phyloP scores from a whole-genome alignment of 1,140 invertebrate species.

The Pseudomyrmex pallidus region DNA sequence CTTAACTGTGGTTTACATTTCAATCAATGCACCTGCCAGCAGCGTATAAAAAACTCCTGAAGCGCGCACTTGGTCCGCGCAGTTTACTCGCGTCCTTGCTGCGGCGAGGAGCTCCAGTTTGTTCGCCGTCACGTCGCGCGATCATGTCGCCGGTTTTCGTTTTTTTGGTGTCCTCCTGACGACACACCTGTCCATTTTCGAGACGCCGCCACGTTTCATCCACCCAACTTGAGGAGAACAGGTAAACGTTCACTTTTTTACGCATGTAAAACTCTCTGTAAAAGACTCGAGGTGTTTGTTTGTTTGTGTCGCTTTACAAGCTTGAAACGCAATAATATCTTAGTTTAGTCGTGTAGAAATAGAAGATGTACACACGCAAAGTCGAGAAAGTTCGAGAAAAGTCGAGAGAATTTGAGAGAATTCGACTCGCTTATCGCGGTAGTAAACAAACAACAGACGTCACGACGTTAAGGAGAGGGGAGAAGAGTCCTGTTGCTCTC shows the following conservation, averaged over 20 bases:
- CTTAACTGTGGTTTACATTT: constrained; percentile 82
- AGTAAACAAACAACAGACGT: constrained; percentile 72
- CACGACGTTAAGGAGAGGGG: constrained; percentile 26
- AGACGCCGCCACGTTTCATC: too few species aligned
- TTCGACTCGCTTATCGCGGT: constrained; percentile 67
- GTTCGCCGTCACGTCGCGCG: background rate
- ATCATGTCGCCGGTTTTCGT: background rate
- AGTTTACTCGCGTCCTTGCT: constrained; percentile 55
- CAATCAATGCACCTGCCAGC: constrained; percentile 81
- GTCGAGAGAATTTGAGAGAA: constrained; percentile 76
- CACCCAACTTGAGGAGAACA: too few species aligned
- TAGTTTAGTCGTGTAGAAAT: too few species aligned
- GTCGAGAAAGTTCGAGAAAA: too few species aligned
- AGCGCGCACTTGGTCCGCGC: constrained; percentile 21
- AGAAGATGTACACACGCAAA: too few species aligned
- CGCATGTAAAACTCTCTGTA: too few species aligned
- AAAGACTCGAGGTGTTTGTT: too few species aligned
- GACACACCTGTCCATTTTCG: too few species aligned
- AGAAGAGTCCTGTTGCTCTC: constrained; percentile 69
- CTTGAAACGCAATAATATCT: too few species aligned
- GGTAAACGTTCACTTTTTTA: too few species aligned
- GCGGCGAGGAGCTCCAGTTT: background rate
- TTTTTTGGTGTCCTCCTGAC: too few species aligned
- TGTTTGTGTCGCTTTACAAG: too few species aligned
- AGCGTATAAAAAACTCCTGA: constrained; percentile 66